Evolutionary conservation across 2,113 vertebrate genomes (phyloP), one percentile per base, ranked within the genome.

Genomic region (Silurus asotus): DNA sequence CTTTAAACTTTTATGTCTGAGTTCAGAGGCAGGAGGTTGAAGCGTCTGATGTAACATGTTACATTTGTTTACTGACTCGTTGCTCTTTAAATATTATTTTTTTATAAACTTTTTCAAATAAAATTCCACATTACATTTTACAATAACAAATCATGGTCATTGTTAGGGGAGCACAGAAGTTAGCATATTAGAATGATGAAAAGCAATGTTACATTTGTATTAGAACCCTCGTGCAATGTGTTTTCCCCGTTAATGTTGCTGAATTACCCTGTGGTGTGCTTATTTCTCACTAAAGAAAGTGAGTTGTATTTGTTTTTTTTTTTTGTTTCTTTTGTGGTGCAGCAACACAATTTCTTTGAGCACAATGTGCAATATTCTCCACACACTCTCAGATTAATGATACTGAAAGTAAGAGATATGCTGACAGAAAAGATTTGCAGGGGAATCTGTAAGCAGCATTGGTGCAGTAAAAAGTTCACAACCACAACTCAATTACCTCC

Each of bases 1-100:
- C 88, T 87, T 92, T 88, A 91, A 81, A 86, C 91, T 93, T 93
- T 93, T 90, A 94, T 92, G 91, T 91, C 84, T 89, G 88, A 90
- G 90, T 90, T 91, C 90, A 90, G 90, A 93, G 80, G 89, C 83
- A 83, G 88, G 53, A 76, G 82, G 76, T 74, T 8, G 85, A 76
- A 75, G 76, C 56, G 88, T 93, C 91, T 93, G 91, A 93, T 92
- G 88, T 93, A 88, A 85, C 90, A 90, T 85, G 74, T 81, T 86
- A 76, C 82, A 87, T 82, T 87, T 86, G 19, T 89, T 84, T 90
- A 75, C 48, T 51, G 48, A 51, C 72, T 51, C 48, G 85, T 85
- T 92, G 87, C 88, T 89, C 88, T 91, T 92, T 91, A 37, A 85
- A 90, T 89, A 87, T 85, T 91, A 91, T 88, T 93, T 92, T 91